Percentiles rank a stretch among this genome's conserved stretches.
Evolutionary conservation across 2,797 vertebrate species (phyloP).

Genomic region (Gymnodraco acuticeps): DNA sequence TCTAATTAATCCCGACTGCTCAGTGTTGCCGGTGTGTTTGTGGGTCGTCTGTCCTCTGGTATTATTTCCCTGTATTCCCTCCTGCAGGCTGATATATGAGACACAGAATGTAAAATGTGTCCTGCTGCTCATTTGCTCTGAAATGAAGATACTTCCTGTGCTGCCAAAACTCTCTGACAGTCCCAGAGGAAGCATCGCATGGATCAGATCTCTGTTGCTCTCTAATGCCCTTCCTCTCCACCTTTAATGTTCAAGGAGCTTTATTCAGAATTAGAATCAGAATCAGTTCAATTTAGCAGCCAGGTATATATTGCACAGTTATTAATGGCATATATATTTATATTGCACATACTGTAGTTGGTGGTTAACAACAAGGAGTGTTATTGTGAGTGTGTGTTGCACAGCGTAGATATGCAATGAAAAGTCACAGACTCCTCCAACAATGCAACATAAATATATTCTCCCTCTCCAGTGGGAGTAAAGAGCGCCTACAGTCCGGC

Average conservation of each 20-base stretch:
- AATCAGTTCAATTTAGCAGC: too few species aligned
- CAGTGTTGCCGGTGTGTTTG: conserved; percentile 1
- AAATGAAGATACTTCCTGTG: conserved; percentile 28
- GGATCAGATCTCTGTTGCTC: conserved; percentile 16
- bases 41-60: not conserved
- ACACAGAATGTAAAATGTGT: conserved; percentile 13
- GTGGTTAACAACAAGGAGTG: too few species aligned
- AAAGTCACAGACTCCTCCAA: not conserved
- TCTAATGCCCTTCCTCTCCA: conserved; percentile 15
- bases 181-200: conserved; percentile 11
- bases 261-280: too few species aligned
- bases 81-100: conserved; percentile 3
- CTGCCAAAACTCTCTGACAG: conserved; percentile 28
- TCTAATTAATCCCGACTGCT: not conserved
- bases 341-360: too few species aligned
- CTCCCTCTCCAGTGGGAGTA: conserved; percentile 68
- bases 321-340: too few species aligned
- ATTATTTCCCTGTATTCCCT: conserved; percentile 9
- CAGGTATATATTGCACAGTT: too few species aligned
- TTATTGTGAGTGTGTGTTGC: too few species aligned
- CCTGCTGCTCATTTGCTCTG: conserved; percentile 18
- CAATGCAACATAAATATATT: not conserved
- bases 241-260: not conserved
- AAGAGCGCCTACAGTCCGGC: conserved; percentile 81
- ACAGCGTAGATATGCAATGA: too few species aligned